Evolutionary conservation across 2,113 vertebrate genomes (phyloP).

Genomic region (Nothocercus nigrocapillus): DNA sequence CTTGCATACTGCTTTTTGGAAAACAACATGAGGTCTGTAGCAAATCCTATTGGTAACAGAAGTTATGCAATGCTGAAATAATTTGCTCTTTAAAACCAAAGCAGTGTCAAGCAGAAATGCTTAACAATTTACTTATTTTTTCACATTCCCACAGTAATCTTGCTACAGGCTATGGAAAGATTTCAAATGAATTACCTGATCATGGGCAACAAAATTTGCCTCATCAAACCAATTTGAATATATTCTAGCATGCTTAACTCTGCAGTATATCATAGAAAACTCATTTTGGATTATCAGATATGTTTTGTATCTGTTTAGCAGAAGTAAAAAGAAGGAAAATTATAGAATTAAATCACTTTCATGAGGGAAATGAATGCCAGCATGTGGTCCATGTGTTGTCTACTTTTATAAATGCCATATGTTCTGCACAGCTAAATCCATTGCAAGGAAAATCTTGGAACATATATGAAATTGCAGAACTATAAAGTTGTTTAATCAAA

Average conservation of each 20-base stretch:
- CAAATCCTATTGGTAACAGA: conserved; percentile 75
- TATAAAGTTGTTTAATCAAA: conserved; percentile 55
- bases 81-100: conserved; percentile 82
- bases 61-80: conserved; percentile 83
- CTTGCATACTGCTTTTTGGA: conserved; percentile 73
- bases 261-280: conserved; percentile 84
- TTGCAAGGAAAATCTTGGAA: conserved; percentile 43
- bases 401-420: conserved; percentile 65
- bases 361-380: conserved; percentile 64
- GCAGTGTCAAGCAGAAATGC: conserved; percentile 76
- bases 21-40: conserved; percentile 77
- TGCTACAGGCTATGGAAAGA: conserved; percentile 86
- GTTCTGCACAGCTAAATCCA: conserved; percentile 44
- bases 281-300: conserved; percentile 72
- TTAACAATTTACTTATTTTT: conserved; percentile 78
- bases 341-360: conserved; percentile 65
- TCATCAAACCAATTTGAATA: conserved; percentile 75
- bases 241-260: conserved; percentile 76
- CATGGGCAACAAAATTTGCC: conserved; percentile 76
- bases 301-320: conserved; percentile 66
- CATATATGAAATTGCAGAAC: conserved; percentile 45
- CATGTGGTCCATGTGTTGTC: conserved; percentile 61
- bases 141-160: conserved; percentile 82
- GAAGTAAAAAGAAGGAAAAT: conserved; percentile 67
- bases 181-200: conserved; percentile 83